phyloP scores from a whole-genome alignment of 2,113 vertebrate genomes.

The Panthera uncia region DNA sequence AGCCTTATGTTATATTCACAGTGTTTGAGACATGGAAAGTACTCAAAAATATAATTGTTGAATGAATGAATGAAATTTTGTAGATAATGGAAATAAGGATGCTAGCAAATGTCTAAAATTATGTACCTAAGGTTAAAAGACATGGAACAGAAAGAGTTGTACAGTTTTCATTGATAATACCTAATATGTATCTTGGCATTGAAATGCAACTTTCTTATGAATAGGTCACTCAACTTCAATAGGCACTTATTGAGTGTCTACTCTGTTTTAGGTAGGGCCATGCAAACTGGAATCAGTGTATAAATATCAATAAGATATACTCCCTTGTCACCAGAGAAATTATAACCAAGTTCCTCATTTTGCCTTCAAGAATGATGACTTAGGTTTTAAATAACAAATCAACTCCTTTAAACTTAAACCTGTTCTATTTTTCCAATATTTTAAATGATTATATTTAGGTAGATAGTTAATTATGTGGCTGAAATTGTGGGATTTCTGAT shows the following conservation, averaged over 20 bases:
- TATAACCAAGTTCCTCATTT: slow-evolving; percentile 13
- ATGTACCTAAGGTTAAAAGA: slow-evolving; percentile 2
- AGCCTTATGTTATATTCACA: not conserved
- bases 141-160: not conserved
- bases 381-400: slow-evolving; percentile 23
- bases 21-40: not conserved
- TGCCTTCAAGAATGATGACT: not conserved
- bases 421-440: not conserved
- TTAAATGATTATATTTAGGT: slow-evolving; percentile 20
- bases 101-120: not conserved
- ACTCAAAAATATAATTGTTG: not conserved
- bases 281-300: not conserved
- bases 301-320: slow-evolving; percentile 1
- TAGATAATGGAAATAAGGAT: slow-evolving; percentile 16
- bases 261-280: not conserved
- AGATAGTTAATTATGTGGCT: slow-evolving; percentile 13
- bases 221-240: slow-evolving; percentile 23
- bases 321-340: not conserved
- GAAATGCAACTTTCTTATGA: slow-evolving; percentile 17
- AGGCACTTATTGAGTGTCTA: not conserved
- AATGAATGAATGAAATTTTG: slow-evolving; percentile 11
- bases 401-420: slow-evolving; percentile 20
- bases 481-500: slow-evolving; percentile 35
- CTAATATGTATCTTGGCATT: not conserved
- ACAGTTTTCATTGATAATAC: not conserved